phyloP scores from a whole-genome alignment of 2,888 invertebrate species.

The Yponomeuta sedellus region DNA sequence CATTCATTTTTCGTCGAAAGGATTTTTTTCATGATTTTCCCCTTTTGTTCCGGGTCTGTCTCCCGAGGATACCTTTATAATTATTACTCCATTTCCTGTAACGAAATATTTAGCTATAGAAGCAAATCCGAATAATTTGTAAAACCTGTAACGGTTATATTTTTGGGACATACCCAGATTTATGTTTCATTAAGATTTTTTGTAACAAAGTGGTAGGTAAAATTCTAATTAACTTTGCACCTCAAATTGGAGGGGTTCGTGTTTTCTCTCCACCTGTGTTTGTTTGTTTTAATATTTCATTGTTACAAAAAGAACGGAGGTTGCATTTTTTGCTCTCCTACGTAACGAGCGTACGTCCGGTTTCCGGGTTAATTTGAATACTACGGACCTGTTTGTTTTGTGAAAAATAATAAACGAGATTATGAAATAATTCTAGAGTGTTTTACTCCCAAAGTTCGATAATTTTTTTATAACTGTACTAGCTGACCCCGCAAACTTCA shows the following conservation, averaged over 20 bases:
- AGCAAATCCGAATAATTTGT: background rate
- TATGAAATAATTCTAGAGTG: background rate
- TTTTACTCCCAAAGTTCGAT: too few relatives aligned
- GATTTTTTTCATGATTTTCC: background rate
- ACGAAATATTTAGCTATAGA: background rate
- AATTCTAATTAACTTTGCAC: too few relatives aligned
- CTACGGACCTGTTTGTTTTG: slow-evolving; percentile 43
- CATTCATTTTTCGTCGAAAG: background rate
- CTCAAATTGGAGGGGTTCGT: background rate
- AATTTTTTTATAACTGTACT: too few relatives aligned
- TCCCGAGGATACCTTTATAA: background rate
- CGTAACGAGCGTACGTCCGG: slow-evolving; percentile 60
- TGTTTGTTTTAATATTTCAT: slow-evolving; percentile 40
- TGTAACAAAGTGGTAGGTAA: too few relatives aligned
- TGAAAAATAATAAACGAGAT: background rate
- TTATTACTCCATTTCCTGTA: background rate
- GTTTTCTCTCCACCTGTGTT: slow-evolving; percentile 37
- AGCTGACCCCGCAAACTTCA: too few relatives aligned
- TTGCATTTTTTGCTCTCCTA: slow-evolving; percentile 41
- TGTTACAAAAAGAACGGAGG: slow-evolving; percentile 24
- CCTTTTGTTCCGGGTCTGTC: background rate
- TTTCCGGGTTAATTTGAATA: slow-evolving; percentile 64
- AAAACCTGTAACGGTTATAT: too few relatives aligned
- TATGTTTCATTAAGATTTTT: too few relatives aligned
- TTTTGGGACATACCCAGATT: too few relatives aligned